Evolutionary conservation across 2,888 invertebrate species (phyloP).

Genomic region (Drosophila austrosaltans): DNA sequence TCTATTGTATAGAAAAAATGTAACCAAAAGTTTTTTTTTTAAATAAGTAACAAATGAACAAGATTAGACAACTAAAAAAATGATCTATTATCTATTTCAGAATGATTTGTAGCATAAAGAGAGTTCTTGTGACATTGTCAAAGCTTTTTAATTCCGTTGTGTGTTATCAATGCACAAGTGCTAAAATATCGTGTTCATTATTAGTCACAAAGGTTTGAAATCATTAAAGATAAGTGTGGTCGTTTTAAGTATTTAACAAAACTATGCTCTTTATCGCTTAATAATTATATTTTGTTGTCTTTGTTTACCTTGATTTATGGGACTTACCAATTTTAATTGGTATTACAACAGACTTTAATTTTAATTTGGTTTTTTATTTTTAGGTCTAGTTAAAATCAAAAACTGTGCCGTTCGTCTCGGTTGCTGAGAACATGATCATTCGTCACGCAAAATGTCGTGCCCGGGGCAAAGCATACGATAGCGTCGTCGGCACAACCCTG

Average conservation of each 20-base stretch:
- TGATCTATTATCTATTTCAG: too few species aligned
- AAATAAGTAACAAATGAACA: too few species aligned
- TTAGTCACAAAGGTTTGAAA: too few species aligned
- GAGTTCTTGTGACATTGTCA: too few species aligned
- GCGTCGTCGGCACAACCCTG: conserved; percentile 27
- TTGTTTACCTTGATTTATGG: background rate
- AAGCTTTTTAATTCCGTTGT: too few species aligned
- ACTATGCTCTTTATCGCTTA: background rate
- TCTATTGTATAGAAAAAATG: too few species aligned
- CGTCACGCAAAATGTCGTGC: conserved; percentile 68
- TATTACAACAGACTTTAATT: background rate
- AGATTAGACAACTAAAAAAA: too few species aligned
- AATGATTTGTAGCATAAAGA: too few species aligned
- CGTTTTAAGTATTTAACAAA: background rate
- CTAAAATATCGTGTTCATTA: too few species aligned
- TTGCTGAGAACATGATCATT: conserved; percentile 23
- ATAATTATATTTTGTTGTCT: background rate
- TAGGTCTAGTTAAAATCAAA: conserved; percentile 23
- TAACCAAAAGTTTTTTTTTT: too few species aligned
- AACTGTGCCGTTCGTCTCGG: conserved; percentile 14
- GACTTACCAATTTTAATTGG: background rate
- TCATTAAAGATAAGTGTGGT: too few species aligned
- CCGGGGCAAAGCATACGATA: conserved; percentile 25
- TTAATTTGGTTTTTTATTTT: conserved; percentile 1
- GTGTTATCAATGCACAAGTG: too few species aligned